Percentiles rank a stretch among this genome's conserved stretches.
Conservation (phyloP, 1,140 invertebrate species). For the Andricus grossulariae region DNA sequence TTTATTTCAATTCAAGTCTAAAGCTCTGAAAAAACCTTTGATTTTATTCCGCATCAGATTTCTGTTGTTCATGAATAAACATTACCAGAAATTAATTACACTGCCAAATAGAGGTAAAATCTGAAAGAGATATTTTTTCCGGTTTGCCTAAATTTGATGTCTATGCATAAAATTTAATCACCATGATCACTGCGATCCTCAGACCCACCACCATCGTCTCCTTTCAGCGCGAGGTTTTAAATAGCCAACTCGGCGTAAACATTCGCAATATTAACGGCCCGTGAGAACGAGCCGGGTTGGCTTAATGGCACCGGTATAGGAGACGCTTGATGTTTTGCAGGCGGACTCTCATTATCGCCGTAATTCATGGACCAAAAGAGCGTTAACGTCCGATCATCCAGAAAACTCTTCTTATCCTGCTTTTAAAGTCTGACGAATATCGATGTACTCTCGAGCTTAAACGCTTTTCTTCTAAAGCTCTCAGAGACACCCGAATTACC, state of each 20-base stretch:
- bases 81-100: neutral
- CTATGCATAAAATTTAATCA: constrained; percentile 8
- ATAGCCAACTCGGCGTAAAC: constrained; percentile 42
- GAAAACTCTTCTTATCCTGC: constrained; percentile 28
- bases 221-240: constrained; percentile 39
- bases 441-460: constrained; percentile 27
- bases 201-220: neutral
- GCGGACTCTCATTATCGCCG: constrained; percentile 25
- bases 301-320: constrained; percentile 39
- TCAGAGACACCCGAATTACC: constrained; percentile 5
- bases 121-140: neutral
- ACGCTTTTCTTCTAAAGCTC: neutral
- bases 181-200: constrained; percentile 7
- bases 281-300: constrained; percentile 39
- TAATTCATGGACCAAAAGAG: constrained; percentile 30
- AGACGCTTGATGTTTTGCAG: constrained; percentile 26
- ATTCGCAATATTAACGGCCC: constrained; percentile 43
- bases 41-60: too few relatives aligned
- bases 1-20: too few relatives aligned
- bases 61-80: neutral
- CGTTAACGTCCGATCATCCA: constrained; percentile 22
- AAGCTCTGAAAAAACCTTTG: too few relatives aligned
- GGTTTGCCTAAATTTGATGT: constrained; percentile 1
- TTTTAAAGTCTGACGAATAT: constrained; percentile 32
- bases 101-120: neutral